Base-by-base conservation (phyloP, 2,113 vertebrate species). In the Garra rufa region DNA sequence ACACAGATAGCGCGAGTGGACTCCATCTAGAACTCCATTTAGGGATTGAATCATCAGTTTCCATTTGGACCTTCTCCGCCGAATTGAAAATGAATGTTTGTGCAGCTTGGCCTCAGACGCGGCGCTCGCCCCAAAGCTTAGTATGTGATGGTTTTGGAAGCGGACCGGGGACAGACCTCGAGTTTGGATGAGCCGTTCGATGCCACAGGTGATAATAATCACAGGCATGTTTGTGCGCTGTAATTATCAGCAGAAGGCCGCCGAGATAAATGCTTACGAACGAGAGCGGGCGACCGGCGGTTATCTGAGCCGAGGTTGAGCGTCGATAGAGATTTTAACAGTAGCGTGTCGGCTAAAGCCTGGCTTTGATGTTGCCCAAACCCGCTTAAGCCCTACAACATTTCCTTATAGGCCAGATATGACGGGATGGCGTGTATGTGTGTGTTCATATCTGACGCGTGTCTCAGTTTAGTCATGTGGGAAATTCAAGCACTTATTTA, bases 191-290 rank as follows among this genome's bases (percentile, higher is more conserved):
- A 85, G n/a, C 34, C 74, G 83, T 79, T 84, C 71, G 91, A 93
- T 93, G 88, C 88, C 73, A 83, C 6, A 59, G 76, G 84, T 46
- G 91, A 92, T 93, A 92, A 93, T 92, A 92, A 93, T 92, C 92
- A 88, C 84, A 82, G 86, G 87, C 38, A 48, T 86, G 81, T 86
- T 73, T 34, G 79, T 44, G n/a, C 63, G 30, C 82, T 90, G 91
- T 92, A 93, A 94, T 94, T 93, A 92, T 93, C 89, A 88, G 87
- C 90, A 92, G 89, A 91, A 90, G 91, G 90, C 90, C 89, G 87
- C 44, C 67, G 85, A 92, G 91, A 94, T 92, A 92, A 92, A 92
- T 90, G 89, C 88, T 84, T 83, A 43, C 71, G 88, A 91, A 85
- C 83, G 83, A 80, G 70, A 81, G 84, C 19, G 2, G 74, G 87